A percentile compares a stretch with the other conserved stretches of the same genome.
phyloP scores from a whole-genome alignment of 2,797 vertebrate species.

The Loriculus beryllinus region DNA sequence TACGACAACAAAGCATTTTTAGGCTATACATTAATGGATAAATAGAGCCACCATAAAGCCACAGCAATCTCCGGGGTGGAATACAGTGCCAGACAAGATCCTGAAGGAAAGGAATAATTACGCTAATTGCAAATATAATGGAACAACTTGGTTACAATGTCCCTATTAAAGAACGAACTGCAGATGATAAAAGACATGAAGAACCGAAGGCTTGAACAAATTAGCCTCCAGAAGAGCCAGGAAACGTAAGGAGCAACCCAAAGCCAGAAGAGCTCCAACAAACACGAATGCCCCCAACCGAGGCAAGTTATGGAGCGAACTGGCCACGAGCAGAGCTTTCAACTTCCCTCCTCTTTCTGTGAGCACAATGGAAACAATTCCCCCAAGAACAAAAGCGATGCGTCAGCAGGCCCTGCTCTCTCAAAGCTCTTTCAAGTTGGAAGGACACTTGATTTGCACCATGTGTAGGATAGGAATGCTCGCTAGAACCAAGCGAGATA shows the following conservation, averaged over 20 bases:
- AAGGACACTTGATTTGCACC: constrained; percentile 77
- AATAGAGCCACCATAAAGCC: background rate
- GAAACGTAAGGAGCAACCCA: constrained; percentile 5
- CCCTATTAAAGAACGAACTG: background rate
- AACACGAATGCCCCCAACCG: constrained; percentile 19
- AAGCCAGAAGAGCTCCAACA: background rate
- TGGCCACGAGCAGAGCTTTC: constrained; percentile 49
- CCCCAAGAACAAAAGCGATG: constrained; percentile 66
- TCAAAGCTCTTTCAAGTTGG: constrained; percentile 64
- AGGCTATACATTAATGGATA: background rate
- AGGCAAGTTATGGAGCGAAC: constrained; percentile 28
- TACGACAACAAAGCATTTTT: background rate
- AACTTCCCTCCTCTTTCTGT: constrained; percentile 18
- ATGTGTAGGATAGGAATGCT: constrained; percentile 71
- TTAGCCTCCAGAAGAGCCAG: background rate
- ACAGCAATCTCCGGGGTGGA: background rate
- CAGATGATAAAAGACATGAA: background rate
- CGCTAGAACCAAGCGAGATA: constrained; percentile 54
- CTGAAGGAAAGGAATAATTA: background rate
- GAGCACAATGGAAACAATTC: constrained; percentile 72
- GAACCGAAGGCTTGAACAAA: background rate
- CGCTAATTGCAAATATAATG: background rate
- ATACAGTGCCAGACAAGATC: background rate
- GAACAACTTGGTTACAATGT: background rate
- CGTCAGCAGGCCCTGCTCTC: constrained; percentile 54